phyloP scores from a whole-genome alignment of 30 jellyfish, hydroid and myxozoan species.

The Aurelia aurita complex sp. Pacific region DNA sequence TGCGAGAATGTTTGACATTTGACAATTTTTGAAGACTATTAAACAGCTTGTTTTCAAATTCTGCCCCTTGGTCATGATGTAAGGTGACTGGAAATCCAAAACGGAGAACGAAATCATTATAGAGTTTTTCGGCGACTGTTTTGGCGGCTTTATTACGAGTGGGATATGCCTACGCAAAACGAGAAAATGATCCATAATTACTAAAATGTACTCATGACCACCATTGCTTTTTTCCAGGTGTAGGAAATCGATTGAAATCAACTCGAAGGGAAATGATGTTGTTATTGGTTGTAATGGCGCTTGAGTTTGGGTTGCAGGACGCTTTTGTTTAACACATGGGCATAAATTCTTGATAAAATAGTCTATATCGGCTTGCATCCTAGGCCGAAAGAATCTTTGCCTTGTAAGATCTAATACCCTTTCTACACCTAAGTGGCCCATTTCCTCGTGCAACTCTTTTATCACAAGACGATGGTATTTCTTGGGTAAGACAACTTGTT shows the following conservation, averaged over 20 bases:
- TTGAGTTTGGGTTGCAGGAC: neutral
- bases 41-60: slow-evolving; percentile 40
- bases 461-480: no score
- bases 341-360: slow-evolving; percentile 6
- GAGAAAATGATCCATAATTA: slow-evolving; percentile 49
- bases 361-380: slow-evolving; percentile 23
- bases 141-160: slow-evolving; percentile 41
- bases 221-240: slow-evolving; percentile 51
- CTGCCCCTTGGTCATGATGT: slow-evolving; percentile 64
- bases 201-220: slow-evolving; percentile 48
- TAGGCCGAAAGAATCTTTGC: slow-evolving; percentile 14
- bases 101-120: slow-evolving; percentile 29
- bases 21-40: neutral
- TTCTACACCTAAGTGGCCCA: no score
- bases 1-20: slow-evolving; percentile 34
- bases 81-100: slow-evolving; percentile 46
- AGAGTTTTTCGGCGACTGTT: slow-evolving; percentile 39
- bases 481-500: no score
- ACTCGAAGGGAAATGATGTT: slow-evolving; percentile 34
- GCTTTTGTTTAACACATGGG: neutral
- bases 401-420: no score
- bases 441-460: no score
- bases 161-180: slow-evolving; percentile 56
- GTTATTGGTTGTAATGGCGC: neutral
- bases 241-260: slow-evolving; percentile 40